Evolutionary conservation across 1,140 invertebrate species (phyloP).

Genomic region (Drosophila carrolli): DNA sequence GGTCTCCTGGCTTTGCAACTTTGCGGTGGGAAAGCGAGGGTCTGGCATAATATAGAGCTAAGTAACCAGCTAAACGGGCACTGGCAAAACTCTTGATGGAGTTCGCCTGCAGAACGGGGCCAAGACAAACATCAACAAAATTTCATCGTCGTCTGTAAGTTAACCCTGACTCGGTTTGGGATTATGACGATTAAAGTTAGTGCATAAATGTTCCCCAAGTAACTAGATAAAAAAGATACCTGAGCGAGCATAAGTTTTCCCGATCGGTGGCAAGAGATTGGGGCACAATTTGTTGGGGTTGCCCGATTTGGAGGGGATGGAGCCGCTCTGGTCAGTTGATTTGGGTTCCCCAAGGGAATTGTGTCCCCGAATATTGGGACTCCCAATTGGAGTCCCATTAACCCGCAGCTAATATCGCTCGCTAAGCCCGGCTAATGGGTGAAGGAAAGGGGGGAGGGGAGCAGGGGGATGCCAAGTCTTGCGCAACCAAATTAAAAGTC

Average conservation of each 20-base stretch:
- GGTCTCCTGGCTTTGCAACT: constrained; percentile 42
- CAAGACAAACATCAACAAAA: constrained; percentile 42
- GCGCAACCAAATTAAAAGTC: constrained; percentile 76
- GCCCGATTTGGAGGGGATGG: neutral
- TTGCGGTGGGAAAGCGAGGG: constrained; percentile 24
- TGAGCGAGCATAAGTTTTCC: constrained; percentile 9
- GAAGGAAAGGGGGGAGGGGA: neutral
- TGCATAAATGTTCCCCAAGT: constrained; percentile 11
- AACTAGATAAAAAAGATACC: neutral
- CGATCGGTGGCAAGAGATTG: constrained; percentile 15
- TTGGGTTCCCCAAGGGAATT: neutral
- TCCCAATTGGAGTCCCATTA: constrained; percentile 58
- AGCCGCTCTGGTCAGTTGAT: constrained; percentile 26
- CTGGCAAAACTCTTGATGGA: constrained; percentile 24
- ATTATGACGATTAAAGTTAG: constrained; percentile 47
- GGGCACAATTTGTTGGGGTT: constrained; percentile 12
- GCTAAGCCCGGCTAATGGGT: neutral
- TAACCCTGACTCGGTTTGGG: constrained; percentile 12
- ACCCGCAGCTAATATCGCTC: constrained; percentile 50
- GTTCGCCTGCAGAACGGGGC: constrained; percentile 1
- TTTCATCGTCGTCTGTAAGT: constrained; percentile 1
- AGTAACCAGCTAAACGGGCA: constrained; percentile 35
- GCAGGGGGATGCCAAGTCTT: constrained; percentile 28
- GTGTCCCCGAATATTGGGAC: neutral
- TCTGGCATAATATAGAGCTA: constrained; percentile 30